Evolutionary conservation across 1,140 invertebrate genomes (phyloP).

Genomic region (Drosophila kepulauana): DNA sequence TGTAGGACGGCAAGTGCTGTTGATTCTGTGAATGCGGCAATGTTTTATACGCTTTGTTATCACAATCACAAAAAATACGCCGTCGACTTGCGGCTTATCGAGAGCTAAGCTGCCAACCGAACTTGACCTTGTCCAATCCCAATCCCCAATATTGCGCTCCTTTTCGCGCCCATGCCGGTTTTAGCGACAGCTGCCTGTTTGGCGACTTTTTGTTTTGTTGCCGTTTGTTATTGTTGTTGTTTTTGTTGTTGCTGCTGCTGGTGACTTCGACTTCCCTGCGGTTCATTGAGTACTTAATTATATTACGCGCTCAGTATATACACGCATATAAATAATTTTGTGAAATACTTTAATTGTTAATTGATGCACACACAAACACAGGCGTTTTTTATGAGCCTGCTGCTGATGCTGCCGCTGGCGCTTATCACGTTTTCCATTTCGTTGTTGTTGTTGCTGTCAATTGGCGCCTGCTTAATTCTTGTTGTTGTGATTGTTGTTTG

Average conservation of each 20-base stretch:
- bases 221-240: conserved; percentile 1
- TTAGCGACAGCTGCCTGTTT: conserved; percentile 71
- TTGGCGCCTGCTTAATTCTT: conserved; percentile 41
- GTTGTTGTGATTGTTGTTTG: conserved; percentile 4
- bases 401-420: conserved; percentile 12
- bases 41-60: conserved; percentile 68
- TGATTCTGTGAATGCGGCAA: conserved; percentile 19
- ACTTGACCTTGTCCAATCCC: conserved; percentile 69
- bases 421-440: conserved; percentile 71
- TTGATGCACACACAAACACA: conserved; percentile 4
- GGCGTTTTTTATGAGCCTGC: conserved; percentile 18
- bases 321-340: conserved; percentile 40
- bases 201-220: conserved; percentile 58
- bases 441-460: conserved; percentile 18
- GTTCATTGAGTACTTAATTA: conserved; percentile 82
- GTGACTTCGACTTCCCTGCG: conserved; percentile 63
- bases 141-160: conserved; percentile 35
- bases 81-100: conserved; percentile 75
- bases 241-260: conserved; percentile 26
- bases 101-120: conserved; percentile 4
- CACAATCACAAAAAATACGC: conserved; percentile 38
- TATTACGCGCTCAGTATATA: conserved; percentile 36
- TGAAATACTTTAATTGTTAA: conserved; percentile 50
- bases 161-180: conserved; percentile 46
- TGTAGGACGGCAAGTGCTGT: conserved; percentile 61